Conservation (phyloP, 2,113 vertebrate species). For the Pterophyllum scalare region DNA sequence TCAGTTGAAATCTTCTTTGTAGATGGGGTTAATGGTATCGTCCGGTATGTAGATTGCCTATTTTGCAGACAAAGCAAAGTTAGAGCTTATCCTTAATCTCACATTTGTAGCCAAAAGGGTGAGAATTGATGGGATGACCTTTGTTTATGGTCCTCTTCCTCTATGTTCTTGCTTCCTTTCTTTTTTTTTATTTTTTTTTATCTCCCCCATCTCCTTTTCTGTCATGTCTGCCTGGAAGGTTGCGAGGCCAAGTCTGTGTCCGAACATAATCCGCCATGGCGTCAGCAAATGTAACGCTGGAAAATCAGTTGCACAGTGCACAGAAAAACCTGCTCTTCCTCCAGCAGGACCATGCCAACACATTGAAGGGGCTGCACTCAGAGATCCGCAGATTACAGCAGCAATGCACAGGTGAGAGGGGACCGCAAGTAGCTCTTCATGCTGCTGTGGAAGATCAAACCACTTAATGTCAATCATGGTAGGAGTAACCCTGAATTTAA, state of each 20-base stretch:
- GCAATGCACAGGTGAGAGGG: slow-evolving; percentile 90
- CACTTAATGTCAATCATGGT: neutral
- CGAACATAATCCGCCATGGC: slow-evolving; percentile 84
- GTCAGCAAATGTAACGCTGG: slow-evolving; percentile 85
- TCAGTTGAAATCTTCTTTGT: neutral
- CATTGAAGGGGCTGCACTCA: slow-evolving; percentile 90
- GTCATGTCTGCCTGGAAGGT: slow-evolving; percentile 45
- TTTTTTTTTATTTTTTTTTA: neutral
- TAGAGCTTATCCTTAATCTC: slow-evolving; percentile 30
- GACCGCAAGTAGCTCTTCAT: neutral
- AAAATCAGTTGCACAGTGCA: slow-evolving; percentile 96
- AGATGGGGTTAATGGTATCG: neutral
- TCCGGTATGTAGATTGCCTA: neutral
- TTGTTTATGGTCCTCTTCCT: slow-evolving; percentile 19
- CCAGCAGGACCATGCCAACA: slow-evolving; percentile 93
- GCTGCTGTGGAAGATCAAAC: neutral
- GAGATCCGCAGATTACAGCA: slow-evolving; percentile 95
- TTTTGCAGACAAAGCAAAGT: neutral
- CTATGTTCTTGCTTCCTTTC: neutral
- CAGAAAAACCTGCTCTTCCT: slow-evolving; percentile 98
- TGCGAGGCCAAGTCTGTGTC: slow-evolving; percentile 32
- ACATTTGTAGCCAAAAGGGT: slow-evolving; percentile 10
- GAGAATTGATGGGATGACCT: slow-evolving; percentile 13
- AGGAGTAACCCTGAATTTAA: neutral
- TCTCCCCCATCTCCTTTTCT: neutral